Conservation (phyloP, 2,888 invertebrate genomes). For the Agelastica alni region DNA sequence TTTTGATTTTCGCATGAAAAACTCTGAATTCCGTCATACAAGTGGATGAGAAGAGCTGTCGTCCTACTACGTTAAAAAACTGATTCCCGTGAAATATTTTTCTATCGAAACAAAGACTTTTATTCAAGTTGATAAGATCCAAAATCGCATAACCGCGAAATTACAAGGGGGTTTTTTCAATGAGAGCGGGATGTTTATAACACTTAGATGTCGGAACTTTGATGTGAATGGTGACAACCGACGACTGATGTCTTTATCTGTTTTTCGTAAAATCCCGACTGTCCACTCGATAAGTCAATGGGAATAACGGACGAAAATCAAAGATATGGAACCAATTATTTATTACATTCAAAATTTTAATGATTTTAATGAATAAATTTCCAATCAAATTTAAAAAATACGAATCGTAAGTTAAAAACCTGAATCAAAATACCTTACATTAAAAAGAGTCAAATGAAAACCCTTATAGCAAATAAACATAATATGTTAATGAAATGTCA, state of each 20-base stretch:
- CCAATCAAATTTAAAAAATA: no score
- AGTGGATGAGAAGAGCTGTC: conserved; percentile 25
- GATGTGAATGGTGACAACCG: conserved; percentile 39
- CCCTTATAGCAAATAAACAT: no score
- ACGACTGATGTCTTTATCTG: conserved; percentile 45
- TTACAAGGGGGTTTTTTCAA: not conserved
- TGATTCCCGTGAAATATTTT: conserved; percentile 1
- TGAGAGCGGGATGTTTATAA: conserved; percentile 37
- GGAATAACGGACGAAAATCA: conserved; percentile 5
- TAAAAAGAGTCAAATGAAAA: no score
- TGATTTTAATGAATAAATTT: conserved; percentile 3
- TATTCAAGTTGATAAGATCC: not conserved
- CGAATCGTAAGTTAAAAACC: no score
- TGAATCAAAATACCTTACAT: no score
- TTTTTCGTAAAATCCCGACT: conserved; percentile 32
- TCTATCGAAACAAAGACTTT: conserved; percentile 10
- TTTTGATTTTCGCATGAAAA: conserved; percentile 47
- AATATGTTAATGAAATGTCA: no score
- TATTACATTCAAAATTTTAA: conserved; percentile 3
- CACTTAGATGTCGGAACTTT: conserved; percentile 46
- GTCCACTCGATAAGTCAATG: conserved; percentile 41
- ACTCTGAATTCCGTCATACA: conserved; percentile 45
- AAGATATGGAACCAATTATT: conserved; percentile 11
- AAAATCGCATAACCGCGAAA: conserved; percentile 7
- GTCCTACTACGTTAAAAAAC: not conserved